Base-by-base conservation (phyloP, 2,797 vertebrate species). In the Cyclopterus lumpus region DNA sequence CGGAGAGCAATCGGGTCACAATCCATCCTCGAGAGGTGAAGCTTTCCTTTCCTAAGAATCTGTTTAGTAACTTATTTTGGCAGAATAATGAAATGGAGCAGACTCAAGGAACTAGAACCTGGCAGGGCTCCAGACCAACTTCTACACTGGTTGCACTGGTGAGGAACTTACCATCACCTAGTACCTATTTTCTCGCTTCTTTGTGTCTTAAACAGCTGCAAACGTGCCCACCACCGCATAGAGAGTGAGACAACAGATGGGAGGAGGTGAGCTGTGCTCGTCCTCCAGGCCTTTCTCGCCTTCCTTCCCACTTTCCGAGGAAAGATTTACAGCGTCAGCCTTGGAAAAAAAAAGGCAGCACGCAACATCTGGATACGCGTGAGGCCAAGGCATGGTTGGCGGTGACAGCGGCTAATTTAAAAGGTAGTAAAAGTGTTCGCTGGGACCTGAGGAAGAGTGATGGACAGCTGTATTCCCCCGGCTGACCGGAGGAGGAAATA, bases 371-470 rank as follows among this genome's bases (percentile, higher is more conserved):
- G 91, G 90, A 90, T 80, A 26, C 12, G 73, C 24, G 46, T 36
- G 81, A 73, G 64, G 44, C 80, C 53, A 7, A 85, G 80, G 88
- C 75, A 83, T 51, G 87, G 79, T 70, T 69, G 76, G 75, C 74
- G 71, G 86, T 88, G 92, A 91, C 88, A 84, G 88, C 66, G 89
- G 88, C 88, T 92, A 89, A 91, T 95, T 94, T 93, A 93, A 91
- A 51, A 92, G 91, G 86, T 83, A 87, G 88, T 93, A 93, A 93
- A 93, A 91, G 87, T 92, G 90, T 88, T 91, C 55, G 85, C 67
- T 18, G 78, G 40, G 83, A 83, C 40, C 66, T 11, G 72, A 55
- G 49, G 73, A 80, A 70, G 86, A 86, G 84, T 91, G 93, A 93
- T 93, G 88, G 93, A 93, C 92, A 93, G 90, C 87, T 91, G 80